These are phyloP conservation scores for Labeo calbasu DNA, from an alignment of 2,797 vertebrate species.

Conservation along the genomic window DNA sequence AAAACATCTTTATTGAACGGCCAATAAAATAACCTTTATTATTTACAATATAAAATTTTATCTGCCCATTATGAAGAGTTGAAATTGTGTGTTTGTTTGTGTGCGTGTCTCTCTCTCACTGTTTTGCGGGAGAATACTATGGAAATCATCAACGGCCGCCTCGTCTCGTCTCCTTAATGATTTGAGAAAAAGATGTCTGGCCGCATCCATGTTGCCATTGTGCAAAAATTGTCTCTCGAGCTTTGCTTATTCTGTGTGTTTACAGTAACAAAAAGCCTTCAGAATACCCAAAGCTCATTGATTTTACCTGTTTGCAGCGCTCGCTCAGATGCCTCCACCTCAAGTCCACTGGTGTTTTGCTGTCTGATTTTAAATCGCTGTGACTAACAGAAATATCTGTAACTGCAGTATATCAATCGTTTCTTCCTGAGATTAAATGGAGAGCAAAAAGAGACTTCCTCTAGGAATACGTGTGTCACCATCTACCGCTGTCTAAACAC, in stretches of 20 bases:
- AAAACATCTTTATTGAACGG: background rate
- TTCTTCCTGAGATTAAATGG: background rate
- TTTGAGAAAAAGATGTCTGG: background rate
- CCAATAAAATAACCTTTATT: background rate
- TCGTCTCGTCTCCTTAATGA: background rate
- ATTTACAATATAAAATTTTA: background rate
- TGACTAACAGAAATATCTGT: constrained; percentile 36
- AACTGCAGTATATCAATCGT: background rate
- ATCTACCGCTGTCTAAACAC: background rate
- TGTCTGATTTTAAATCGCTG: constrained; percentile 36
- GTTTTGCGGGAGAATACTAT: background rate
- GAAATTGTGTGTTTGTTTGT: background rate
- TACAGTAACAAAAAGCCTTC: constrained; percentile 28
- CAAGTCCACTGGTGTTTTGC: background rate
- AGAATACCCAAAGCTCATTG: constrained; percentile 31
- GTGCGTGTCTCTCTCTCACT: background rate
- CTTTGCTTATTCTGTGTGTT: constrained; percentile 29
- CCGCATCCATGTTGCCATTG: background rate
- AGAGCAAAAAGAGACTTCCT: background rate
- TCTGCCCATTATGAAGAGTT: background rate
- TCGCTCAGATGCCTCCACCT: background rate
- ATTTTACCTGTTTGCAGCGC: constrained; percentile 31
- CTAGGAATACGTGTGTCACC: background rate
- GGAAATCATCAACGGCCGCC: background rate
- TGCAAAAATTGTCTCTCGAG: background rate